Conservation (phyloP, 2,113 vertebrate species). For the Odocoileus virginianus region DNA sequence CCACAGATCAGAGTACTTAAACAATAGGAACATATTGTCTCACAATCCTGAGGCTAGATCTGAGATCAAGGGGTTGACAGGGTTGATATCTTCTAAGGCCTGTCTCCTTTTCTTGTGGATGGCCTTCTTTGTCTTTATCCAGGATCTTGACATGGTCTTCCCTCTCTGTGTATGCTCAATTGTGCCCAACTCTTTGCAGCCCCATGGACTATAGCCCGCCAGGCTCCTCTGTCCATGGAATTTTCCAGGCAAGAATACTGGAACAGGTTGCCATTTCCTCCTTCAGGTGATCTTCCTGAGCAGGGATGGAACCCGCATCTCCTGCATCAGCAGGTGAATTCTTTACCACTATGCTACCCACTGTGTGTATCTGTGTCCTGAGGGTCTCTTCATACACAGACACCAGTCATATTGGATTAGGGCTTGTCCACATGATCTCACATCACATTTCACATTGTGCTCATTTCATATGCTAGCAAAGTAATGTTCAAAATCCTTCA, state of each 20-base stretch:
- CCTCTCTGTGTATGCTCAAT: background rate
- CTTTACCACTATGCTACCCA: accelerated
- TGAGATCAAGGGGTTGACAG: background rate
- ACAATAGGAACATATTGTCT: background rate
- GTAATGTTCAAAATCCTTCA: background rate
- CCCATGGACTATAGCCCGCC: background rate
- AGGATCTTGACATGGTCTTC: background rate
- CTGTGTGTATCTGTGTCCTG: background rate
- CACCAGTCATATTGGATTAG: background rate
- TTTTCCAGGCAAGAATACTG: background rate
- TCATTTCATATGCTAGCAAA: background rate
- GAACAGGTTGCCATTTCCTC: background rate
- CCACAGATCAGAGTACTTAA: background rate
- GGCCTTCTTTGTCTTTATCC: background rate
- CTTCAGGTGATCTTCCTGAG: background rate
- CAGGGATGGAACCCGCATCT: background rate
- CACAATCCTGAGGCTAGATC: background rate
- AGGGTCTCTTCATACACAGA: background rate
- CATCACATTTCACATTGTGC: background rate
- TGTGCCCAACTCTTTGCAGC: background rate
- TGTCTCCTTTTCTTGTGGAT: background rate
- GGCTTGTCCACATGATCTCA: background rate
- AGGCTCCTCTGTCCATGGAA: background rate
- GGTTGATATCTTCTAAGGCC: background rate
- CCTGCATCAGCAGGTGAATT: background rate